These are phyloP conservation scores for Thumatha senex DNA, from an alignment of 2,888 invertebrate genomes.

Conservation along the genomic window DNA sequence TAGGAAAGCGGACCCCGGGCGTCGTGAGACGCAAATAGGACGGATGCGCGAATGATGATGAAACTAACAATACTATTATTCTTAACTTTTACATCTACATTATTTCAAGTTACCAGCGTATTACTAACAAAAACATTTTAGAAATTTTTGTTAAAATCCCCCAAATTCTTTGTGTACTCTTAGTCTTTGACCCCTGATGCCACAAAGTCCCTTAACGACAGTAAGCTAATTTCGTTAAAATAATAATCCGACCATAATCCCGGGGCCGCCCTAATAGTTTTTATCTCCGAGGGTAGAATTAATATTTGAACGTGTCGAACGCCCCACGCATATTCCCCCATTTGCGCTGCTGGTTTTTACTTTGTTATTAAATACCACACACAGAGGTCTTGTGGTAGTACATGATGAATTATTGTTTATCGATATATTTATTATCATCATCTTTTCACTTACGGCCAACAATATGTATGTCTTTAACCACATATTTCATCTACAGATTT, in stretches of 20 bases:
- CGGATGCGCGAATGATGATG: too few relatives aligned
- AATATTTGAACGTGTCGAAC: constrained; percentile 68
- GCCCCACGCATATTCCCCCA: constrained; percentile 17
- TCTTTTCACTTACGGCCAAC: too few relatives aligned
- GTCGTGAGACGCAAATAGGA: too few relatives aligned
- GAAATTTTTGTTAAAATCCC: too few relatives aligned
- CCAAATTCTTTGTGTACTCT: background rate
- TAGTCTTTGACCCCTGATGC: constrained; percentile 55
- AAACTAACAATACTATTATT: too few relatives aligned
- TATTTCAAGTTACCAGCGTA: too few relatives aligned
- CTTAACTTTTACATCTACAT: too few relatives aligned
- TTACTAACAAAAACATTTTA: too few relatives aligned
- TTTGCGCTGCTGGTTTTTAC: constrained; percentile 33
- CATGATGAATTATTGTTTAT: constrained; percentile 10
- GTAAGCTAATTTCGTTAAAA: constrained; percentile 82
- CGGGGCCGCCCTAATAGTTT: constrained; percentile 73
- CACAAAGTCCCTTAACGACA: constrained; percentile 62
- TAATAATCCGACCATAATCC: constrained; percentile 80
- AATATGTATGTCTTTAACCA: too few relatives aligned
- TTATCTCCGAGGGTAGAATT: constrained; percentile 75
- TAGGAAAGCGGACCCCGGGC: too few relatives aligned
- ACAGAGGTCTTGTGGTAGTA: background rate
- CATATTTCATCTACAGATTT: too few relatives aligned
- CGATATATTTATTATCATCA: too few relatives aligned
- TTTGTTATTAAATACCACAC: constrained; percentile 27